phyloP scores from a whole-genome alignment of 1,140 invertebrate genomes.

The Kradibia gibbosae region DNA sequence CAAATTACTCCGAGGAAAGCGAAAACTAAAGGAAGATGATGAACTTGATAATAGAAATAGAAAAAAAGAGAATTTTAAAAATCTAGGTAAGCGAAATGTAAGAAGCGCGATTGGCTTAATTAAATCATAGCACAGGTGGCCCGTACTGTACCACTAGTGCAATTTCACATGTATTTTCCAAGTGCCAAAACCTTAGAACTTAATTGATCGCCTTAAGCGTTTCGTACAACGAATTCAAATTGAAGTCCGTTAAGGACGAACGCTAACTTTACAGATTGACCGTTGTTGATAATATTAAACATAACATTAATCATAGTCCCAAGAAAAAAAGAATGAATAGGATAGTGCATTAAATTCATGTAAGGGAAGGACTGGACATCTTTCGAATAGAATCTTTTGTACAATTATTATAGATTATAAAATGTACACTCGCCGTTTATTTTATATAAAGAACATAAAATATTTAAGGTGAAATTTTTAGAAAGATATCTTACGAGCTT shows the following conservation, averaged over 20 bases:
- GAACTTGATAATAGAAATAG: conserved; percentile 36
- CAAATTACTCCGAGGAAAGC: too few relatives aligned
- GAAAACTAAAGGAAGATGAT: not conserved
- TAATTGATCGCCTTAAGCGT: conserved; percentile 63
- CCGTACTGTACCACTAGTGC: conserved; percentile 55
- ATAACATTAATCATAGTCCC: conserved; percentile 42
- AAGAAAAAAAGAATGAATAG: conserved; percentile 50
- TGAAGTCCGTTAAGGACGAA: conserved; percentile 43
- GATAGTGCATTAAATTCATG: conserved; percentile 48
- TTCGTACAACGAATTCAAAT: conserved; percentile 56
- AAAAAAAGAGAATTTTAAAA: conserved; percentile 45
- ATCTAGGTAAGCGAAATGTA: conserved; percentile 40
- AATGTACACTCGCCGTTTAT: conserved; percentile 43
- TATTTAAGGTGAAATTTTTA: conserved; percentile 44
- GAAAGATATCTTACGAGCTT: conserved; percentile 45
- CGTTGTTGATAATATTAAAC: conserved; percentile 49
- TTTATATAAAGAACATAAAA: conserved; percentile 35
- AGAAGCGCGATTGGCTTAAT: conserved; percentile 50
- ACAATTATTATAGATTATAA: conserved; percentile 40
- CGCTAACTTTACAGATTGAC: conserved; percentile 50
- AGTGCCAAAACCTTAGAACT: conserved; percentile 71
- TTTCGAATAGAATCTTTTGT: conserved; percentile 45
- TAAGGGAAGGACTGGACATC: conserved; percentile 49
- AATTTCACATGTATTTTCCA: conserved; percentile 66
- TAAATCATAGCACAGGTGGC: conserved; percentile 51